Conservation (phyloP, 2,797 vertebrate species). For the Pseudochromis fuscus region DNA sequence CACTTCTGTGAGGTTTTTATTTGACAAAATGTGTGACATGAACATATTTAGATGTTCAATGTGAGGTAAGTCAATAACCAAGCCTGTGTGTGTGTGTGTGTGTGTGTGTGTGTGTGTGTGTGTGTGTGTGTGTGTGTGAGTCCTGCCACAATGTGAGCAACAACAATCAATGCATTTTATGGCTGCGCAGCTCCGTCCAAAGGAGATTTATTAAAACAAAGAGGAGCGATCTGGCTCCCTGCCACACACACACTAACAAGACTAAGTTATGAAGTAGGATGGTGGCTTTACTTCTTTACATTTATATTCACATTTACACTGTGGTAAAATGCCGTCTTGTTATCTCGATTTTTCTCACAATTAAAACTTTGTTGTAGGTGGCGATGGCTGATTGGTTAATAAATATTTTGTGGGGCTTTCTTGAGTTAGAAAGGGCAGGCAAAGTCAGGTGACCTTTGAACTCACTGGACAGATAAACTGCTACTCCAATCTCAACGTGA, state of each 20-base stretch:
- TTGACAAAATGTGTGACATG: conserved; percentile 10
- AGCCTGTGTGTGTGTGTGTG: conserved; percentile 10
- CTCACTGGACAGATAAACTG: background rate
- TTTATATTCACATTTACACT: background rate
- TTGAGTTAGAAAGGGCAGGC: background rate
- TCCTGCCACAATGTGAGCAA: conserved; percentile 74
- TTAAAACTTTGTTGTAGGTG: background rate
- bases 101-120: no score
- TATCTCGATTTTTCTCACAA: background rate
- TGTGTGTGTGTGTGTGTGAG: conserved; percentile 36
- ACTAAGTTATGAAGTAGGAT: conserved; percentile 36
- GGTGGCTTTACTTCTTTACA: conserved; percentile 21
- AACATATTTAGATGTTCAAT: conserved; percentile 23
- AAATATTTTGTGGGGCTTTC: background rate
- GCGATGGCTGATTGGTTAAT: background rate
- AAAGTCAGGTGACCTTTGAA: background rate
- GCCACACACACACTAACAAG: conserved; percentile 64
- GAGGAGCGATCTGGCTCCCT: conserved; percentile 70
- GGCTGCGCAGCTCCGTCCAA: conserved; percentile 77
- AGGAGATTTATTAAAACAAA: conserved; percentile 85
- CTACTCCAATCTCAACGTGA: no score
- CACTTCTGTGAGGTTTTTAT: background rate
- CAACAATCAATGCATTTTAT: conserved; percentile 81
- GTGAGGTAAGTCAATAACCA: conserved; percentile 44
- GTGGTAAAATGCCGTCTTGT: background rate